Base-by-base conservation (phyloP, 2,888 invertebrate species). In the Pachydiplax longipennis region DNA sequence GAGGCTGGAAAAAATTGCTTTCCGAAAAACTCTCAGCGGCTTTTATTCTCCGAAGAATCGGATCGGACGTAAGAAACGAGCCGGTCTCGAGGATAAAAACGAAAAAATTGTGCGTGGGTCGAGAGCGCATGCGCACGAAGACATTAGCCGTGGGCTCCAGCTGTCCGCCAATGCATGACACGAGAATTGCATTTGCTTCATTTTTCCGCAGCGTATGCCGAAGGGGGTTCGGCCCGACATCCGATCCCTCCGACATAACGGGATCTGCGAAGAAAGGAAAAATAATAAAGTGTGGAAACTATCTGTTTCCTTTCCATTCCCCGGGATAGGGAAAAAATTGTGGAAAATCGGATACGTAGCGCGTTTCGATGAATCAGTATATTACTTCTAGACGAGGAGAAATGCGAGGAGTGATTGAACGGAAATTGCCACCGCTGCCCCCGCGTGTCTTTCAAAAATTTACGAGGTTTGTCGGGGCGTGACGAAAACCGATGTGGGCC, bases 171-270 rank as follows among this genome's bases (percentile, higher is more conserved):
- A 65, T 87, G 87, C 87, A 87, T 65, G 87, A 87, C 87, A 87
- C 35, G 87, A 61, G 87, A 87, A 87, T 87, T 87, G 87, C 87
- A 87, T 87, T 87, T 87, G 37, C 87, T 87, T 87, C 87, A 87
- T 87, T 87, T 87, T 87, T 87, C 87, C 35, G 6, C 83, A 61
- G 35, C 58, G 83, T 35, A 15, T 83, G 58, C 18, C 58, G 61
- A 61, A 87, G 58, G 58, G 58, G 87, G 61, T 61, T 53, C 25
- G 25, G 31, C 25, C n/a, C 65, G 22, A 65, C 25, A 65, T 65
- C 65, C 22, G n/a, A 65, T 18, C 22, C 73, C 31, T 18, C 25
- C 31, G 31, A 65, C 65, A 65, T 65, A 22, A 22, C 65, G 73
- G 73, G 22, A 8, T 73, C 31, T 73, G 73, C 25, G 31, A 73